These are phyloP conservation scores for Xylota sylvarum DNA, from an alignment of 2,888 invertebrate genomes.

Conservation along the genomic window DNA sequence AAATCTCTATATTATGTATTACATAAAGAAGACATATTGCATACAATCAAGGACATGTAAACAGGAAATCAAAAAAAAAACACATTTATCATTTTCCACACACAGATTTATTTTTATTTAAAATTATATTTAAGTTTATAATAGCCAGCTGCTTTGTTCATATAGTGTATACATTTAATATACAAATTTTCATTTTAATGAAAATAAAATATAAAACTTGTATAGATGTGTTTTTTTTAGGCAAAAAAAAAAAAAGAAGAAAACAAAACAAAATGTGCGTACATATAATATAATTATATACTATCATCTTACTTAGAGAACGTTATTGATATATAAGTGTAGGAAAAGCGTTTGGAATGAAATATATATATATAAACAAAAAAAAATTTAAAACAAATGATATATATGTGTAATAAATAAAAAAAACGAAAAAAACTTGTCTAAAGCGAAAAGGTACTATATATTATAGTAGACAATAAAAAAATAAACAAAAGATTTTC, in stretches of 20 bases:
- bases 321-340: constrained; percentile 63
- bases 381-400: constrained; percentile 30
- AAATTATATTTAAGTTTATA: constrained; percentile 16
- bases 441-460: constrained; percentile 64
- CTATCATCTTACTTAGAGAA: constrained; percentile 66
- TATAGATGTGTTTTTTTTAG: constrained; percentile 69
- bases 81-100: constrained; percentile 28
- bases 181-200: constrained; percentile 24
- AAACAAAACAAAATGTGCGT: constrained; percentile 24
- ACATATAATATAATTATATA: constrained; percentile 43
- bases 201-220: constrained; percentile 33
- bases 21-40: constrained; percentile 22
- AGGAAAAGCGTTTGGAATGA: constrained; percentile 65
- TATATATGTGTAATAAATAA: constrained; percentile 50
- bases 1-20: constrained; percentile 13
- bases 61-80: constrained; percentile 22
- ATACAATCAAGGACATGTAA: constrained; percentile 62
- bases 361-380: no score
- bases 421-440: constrained; percentile 35
- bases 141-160: constrained; percentile 45
- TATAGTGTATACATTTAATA: constrained; percentile 21
- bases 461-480: constrained; percentile 78
- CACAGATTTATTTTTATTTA: constrained; percentile 24
- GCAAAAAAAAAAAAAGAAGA: no score
- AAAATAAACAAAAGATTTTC: constrained; percentile 29